These are phyloP conservation scores for Hippocampus barbouri DNA, from an alignment of 2,113 vertebrate species.

Conservation along the genomic window DNA sequence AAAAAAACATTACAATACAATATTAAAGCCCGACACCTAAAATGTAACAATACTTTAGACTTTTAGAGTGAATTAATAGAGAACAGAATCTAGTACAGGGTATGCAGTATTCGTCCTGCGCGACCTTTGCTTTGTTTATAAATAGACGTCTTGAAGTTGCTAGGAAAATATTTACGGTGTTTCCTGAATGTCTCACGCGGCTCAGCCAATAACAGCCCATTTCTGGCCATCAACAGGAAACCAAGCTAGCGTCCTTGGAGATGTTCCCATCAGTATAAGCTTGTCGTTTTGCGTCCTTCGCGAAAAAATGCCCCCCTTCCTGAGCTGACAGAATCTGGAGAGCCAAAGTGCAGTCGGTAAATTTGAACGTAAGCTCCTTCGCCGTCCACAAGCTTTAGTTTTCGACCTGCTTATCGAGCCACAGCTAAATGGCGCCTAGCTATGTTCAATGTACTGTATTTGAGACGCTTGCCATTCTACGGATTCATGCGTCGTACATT, in stretches of 20 bases:
- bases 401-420: neutral
- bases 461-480: neutral
- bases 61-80: no score
- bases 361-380: neutral
- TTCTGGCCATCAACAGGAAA: slow-evolving; percentile 51
- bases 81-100: no score
- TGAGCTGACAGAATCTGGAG: neutral
- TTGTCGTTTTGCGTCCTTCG: neutral
- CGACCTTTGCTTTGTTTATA: no score
- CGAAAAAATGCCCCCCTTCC: neutral
- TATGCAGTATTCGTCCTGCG: no score
- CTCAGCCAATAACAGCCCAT: slow-evolving; percentile 34
- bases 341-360: neutral
- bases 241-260: slow-evolving; percentile 54
- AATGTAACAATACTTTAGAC: no score
- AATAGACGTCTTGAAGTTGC: no score
- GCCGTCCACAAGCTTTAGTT: neutral
- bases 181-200: slow-evolving; percentile 5
- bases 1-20: no score
- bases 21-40: no score
- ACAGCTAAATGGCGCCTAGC: slow-evolving; percentile 1
- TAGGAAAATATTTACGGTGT: neutral
- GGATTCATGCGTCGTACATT: neutral
- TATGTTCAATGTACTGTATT: neutral
- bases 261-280: slow-evolving; percentile 27